Evolutionary conservation across 1,140 invertebrate genomes (phyloP).

Genomic region (Cydia amplana): DNA sequence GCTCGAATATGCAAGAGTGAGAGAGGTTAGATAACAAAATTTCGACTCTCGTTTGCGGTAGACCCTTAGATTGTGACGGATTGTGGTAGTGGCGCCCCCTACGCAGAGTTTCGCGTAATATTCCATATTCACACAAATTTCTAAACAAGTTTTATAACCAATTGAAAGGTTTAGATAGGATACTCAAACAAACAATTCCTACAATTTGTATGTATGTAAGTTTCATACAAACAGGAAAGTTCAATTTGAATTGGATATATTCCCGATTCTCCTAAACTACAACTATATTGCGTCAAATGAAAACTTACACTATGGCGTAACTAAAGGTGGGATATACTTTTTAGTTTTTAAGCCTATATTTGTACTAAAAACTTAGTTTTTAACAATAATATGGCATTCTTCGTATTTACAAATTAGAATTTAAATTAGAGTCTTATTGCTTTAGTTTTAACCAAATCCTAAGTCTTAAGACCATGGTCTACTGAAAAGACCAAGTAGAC

Average conservation of each 20-base stretch:
- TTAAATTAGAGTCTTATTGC: neutral
- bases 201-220: neutral
- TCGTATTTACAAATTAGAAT: slow-evolving; percentile 48
- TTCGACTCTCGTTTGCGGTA: too few relatives aligned
- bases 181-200: neutral
- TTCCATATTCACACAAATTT: neutral
- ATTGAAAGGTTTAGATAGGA: neutral
- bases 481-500: slow-evolving; percentile 7
- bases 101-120: too few relatives aligned
- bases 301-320: slow-evolving; percentile 38
- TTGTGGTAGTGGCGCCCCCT: too few relatives aligned
- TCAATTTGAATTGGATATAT: neutral
- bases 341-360: slow-evolving; percentile 47
- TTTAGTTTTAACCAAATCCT: neutral
- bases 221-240: neutral
- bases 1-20: too few relatives aligned
- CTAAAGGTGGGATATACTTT: slow-evolving; percentile 52
- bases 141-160: neutral
- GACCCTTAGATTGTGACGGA: too few relatives aligned
- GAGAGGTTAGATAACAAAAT: too few relatives aligned
- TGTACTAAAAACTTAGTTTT: slow-evolving; percentile 54
- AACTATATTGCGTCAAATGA: slow-evolving; percentile 37
- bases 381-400: slow-evolving; percentile 55
- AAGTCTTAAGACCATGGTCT: slow-evolving; percentile 15
- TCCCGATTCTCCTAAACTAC: slow-evolving; percentile 3